Percentiles rank a stretch among this genome's conserved stretches.
Evolutionary conservation across 2,797 vertebrate genomes (phyloP).

Genomic region (Coregonus suidteri): DNA sequence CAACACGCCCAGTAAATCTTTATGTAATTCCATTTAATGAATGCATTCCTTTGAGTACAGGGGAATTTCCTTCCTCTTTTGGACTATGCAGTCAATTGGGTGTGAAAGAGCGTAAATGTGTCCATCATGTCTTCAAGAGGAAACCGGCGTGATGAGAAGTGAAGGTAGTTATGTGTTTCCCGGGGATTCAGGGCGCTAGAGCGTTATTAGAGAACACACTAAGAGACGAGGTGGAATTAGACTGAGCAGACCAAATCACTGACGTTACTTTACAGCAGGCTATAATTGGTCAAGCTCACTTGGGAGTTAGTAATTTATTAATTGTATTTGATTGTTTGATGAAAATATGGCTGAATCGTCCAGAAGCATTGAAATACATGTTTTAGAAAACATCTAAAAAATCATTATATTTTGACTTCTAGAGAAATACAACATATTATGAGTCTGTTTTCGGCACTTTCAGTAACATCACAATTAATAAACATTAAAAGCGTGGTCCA

Average conservation of each 20-base stretch:
- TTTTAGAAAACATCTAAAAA: too few relatives aligned
- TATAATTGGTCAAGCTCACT: neutral
- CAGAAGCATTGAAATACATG: too few relatives aligned
- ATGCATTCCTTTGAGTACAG: slow-evolving; percentile 49
- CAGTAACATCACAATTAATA: neutral
- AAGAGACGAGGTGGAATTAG: neutral
- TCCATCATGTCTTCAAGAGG: slow-evolving; percentile 56
- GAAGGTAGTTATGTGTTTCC: slow-evolving; percentile 61
- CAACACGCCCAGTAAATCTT: slow-evolving; percentile 13
- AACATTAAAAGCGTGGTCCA: neutral
- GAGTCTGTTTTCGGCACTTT: neutral
- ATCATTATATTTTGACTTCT: too few relatives aligned
- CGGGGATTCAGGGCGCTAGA: slow-evolving; percentile 51
- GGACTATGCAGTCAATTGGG: slow-evolving; percentile 63
- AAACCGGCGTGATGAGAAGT: slow-evolving; percentile 49
- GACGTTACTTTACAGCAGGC: neutral
- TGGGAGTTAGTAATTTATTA: neutral
- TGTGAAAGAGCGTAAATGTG: slow-evolving; percentile 74
- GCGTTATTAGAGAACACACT: neutral
- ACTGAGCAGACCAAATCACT: neutral
- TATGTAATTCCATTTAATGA: slow-evolving; percentile 39
- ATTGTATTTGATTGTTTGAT: too few relatives aligned
- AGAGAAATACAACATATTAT: neutral
- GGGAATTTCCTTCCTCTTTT: slow-evolving; percentile 47
- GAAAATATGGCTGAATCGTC: too few relatives aligned